These are phyloP conservation scores for Prunella fulvescens DNA, from an alignment of 2,113 vertebrate species.

Conservation along the genomic window DNA sequence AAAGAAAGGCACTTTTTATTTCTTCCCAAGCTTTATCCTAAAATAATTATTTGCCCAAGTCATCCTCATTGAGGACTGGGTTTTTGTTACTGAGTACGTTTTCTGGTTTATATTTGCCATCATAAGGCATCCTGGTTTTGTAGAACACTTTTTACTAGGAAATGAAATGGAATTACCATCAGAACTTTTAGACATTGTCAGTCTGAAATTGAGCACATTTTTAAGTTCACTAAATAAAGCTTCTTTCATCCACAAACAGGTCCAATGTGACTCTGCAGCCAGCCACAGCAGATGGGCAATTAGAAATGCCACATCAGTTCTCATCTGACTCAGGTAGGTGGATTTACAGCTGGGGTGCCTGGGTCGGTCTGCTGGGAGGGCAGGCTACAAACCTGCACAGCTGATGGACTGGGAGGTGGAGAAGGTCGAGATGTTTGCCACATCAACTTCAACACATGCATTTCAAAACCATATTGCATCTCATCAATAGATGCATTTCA, in stretches of 20 bases:
- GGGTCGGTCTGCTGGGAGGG: neutral
- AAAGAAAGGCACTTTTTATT: neutral
- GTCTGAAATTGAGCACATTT: neutral
- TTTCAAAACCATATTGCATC: neutral
- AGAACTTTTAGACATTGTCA: neutral
- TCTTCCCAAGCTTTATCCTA: neutral
- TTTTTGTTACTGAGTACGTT: neutral
- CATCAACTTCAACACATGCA: neutral
- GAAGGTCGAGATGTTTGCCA: neutral
- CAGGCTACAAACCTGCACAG: neutral
- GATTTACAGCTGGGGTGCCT: neutral
- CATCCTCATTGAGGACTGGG: neutral
- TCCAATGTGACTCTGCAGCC: neutral
- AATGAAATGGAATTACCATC: neutral
- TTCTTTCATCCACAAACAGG: neutral
- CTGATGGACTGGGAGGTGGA: neutral
- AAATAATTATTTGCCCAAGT: neutral
- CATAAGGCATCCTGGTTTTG: neutral
- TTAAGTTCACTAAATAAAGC: neutral
- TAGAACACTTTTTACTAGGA: neutral
- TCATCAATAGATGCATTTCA: neutral
- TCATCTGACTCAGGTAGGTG: neutral
- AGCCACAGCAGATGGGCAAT: rapidly evolving
- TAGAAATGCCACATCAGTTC: neutral
- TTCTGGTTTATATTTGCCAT: neutral